Conservation (phyloP, 1,140 invertebrate species). For the Cardiocondyla obscurior region DNA sequence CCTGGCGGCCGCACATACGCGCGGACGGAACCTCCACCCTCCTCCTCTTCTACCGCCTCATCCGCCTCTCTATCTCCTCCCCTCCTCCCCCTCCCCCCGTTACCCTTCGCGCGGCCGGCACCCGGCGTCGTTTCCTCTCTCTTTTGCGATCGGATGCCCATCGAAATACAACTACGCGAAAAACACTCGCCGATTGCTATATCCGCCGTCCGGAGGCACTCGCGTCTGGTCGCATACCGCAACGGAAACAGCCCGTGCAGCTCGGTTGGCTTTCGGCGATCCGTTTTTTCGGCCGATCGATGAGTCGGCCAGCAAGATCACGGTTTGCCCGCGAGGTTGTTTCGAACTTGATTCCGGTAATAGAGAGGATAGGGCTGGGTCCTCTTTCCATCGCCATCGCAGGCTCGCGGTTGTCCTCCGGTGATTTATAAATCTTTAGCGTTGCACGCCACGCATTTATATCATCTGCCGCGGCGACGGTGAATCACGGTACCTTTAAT, state of each 20-base stretch:
- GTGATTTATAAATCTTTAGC: constrained; percentile 10
- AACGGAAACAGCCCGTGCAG: constrained; percentile 71
- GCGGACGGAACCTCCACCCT: constrained; percentile 58
- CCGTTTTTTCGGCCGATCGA: constrained; percentile 64
- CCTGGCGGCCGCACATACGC: constrained; percentile 78
- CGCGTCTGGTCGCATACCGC: constrained; percentile 67
- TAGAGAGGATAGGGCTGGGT: constrained; percentile 13
- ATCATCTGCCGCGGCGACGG: not conserved
- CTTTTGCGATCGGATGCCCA: constrained; percentile 72
- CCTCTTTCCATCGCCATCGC: constrained; percentile 7
- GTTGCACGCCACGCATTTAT: not conserved
- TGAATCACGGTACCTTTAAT: not conserved
- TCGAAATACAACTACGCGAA: constrained; percentile 78
- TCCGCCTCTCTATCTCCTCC: not conserved
- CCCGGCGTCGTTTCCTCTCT: constrained; percentile 30
- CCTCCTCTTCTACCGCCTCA: constrained; percentile 56
- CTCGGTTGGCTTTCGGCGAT: constrained; percentile 62
- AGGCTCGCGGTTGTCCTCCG: not conserved
- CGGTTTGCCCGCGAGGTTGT: not conserved
- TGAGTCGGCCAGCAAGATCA: constrained; percentile 35
- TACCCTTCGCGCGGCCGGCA: constrained; percentile 62
- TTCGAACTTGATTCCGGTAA: constrained; percentile 35
- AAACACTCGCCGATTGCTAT: constrained; percentile 78
- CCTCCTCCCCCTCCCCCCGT: not conserved
- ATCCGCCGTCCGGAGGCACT: constrained; percentile 65